Base-by-base conservation (phyloP, 2,113 vertebrate genomes). In the Sciurus niger region DNA sequence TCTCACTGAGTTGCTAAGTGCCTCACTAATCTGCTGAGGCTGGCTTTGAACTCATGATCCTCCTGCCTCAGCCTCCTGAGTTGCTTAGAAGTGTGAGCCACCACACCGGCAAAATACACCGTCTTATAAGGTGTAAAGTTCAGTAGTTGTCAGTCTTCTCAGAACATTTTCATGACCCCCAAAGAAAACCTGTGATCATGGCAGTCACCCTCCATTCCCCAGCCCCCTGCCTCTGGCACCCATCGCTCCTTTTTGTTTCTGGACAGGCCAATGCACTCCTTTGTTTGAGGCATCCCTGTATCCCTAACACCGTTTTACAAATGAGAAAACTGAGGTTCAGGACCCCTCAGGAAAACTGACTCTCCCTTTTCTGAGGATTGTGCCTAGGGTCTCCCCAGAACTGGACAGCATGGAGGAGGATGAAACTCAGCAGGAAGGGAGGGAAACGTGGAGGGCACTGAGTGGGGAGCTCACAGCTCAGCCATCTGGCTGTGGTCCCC, bases 211-310 rank as follows among this genome's bases (percentile, higher is more conserved):
- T 68, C 46, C 28, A 28, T 53, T 68, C 30, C 34, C 46, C n/a
- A 46, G 18, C 0, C 6, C 10, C 11, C 20, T 4, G 2, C 1
- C 32, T 58, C 72, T 34, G 22, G 25, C 2, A 20, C 32, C 51
- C 34, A 53, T 34, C 6, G 1, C 43, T 83, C n/a, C 76, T 48
- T 28, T 74, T 34, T 51, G 3, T 63, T 9, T 77, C 53, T 48
- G 37, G 51, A 43, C 60, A 22, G 89, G 83, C 63, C 55, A 55
- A 13, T 18, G 3, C 37, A 51, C 0, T 22, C 5, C 11, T 82
- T 30, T 88, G 58, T 82, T 17, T 53, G 73, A 70, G 63, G 46
- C 28, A 22, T n/a, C 55, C 40, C n/a, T 11, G 17, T 43, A 22
- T n/a, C 22, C 46, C 14, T 30, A 70, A 40, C 2, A 34, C 37